phyloP scores from a whole-genome alignment of 2,113 vertebrate genomes.

The Campylomormyrus tamandua region DNA sequence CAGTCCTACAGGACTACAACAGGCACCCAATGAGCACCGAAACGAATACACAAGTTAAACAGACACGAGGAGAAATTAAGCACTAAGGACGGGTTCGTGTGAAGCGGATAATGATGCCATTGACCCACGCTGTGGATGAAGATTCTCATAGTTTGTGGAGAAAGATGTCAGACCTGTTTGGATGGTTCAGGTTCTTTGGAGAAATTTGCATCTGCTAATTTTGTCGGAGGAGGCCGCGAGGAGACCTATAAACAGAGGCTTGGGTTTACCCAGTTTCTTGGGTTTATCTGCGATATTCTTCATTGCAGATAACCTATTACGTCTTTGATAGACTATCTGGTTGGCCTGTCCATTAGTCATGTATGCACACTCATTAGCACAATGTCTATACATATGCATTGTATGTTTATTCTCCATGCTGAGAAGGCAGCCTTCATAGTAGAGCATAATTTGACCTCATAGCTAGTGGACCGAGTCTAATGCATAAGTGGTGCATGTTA shows the following conservation, averaged over 20 bases:
- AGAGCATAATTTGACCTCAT: conserved; percentile 95
- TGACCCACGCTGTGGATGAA: background rate
- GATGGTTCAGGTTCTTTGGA: background rate
- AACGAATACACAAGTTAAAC: too few species aligned
- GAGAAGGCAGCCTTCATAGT: conserved; percentile 96
- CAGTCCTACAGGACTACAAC: too few species aligned
- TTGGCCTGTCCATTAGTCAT: background rate
- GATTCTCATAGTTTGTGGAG: background rate
- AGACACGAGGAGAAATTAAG: background rate
- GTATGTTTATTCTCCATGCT: conserved; percentile 90
- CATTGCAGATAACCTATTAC: background rate
- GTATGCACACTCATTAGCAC: background rate
- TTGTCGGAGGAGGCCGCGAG: background rate
- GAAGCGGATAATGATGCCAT: background rate
- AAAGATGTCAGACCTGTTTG: background rate
- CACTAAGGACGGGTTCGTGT: background rate
- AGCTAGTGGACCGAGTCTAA: conserved; percentile 87
- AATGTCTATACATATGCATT: conserved; percentile 18
- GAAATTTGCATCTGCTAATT: conserved; percentile 37
- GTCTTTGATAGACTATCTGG: background rate
- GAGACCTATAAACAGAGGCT: background rate
- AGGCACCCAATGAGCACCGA: too few species aligned
- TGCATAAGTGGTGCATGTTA: background rate
- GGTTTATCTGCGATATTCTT: too few species aligned
- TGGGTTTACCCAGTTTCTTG: too few species aligned